These are phyloP conservation scores for Leptobrachium ailaonicum DNA, from an alignment of 2,113 vertebrate species.

Conservation along the genomic window DNA sequence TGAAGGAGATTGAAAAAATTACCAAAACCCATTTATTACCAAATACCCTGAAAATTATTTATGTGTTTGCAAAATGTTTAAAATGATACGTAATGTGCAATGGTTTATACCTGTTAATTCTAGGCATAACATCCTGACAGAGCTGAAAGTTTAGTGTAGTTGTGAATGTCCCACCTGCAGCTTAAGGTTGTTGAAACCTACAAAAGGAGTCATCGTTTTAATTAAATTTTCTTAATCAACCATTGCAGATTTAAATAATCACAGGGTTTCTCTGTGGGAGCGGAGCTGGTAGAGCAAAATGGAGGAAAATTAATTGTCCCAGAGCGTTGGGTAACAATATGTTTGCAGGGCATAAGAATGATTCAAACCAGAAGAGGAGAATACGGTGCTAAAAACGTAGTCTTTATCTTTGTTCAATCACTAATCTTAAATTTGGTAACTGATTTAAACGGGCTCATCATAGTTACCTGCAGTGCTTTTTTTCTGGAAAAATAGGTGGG, in stretches of 20 bases:
- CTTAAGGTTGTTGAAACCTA: slow-evolving; percentile 27
- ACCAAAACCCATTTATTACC: no score
- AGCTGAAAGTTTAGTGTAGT: background rate
- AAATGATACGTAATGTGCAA: background rate
- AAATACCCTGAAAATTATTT: no score
- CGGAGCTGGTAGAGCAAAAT: slow-evolving; percentile 37
- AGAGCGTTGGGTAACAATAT: slow-evolving; percentile 8
- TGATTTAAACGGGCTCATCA: no score
- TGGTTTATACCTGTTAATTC: background rate
- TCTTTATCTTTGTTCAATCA: no score
- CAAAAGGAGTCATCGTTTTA: slow-evolving; percentile 39
- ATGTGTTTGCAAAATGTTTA: no score
- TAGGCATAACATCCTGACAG: slow-evolving; percentile 4
- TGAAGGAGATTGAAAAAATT: no score
- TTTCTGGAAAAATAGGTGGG: no score
- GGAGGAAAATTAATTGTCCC: slow-evolving; percentile 40
- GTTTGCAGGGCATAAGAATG: slow-evolving; percentile 1
- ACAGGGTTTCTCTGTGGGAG: slow-evolving; percentile 43
- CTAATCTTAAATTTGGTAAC: no score
- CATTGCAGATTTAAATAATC: slow-evolving; percentile 45
- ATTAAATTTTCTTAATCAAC: slow-evolving; percentile 46
- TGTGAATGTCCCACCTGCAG: slow-evolving; percentile 37
- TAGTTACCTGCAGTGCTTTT: no score
- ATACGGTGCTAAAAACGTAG: no score
- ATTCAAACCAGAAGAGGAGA: background rate